Conservation (phyloP, 2,888 invertebrate genomes). For the Halocaridina rubra region DNA sequence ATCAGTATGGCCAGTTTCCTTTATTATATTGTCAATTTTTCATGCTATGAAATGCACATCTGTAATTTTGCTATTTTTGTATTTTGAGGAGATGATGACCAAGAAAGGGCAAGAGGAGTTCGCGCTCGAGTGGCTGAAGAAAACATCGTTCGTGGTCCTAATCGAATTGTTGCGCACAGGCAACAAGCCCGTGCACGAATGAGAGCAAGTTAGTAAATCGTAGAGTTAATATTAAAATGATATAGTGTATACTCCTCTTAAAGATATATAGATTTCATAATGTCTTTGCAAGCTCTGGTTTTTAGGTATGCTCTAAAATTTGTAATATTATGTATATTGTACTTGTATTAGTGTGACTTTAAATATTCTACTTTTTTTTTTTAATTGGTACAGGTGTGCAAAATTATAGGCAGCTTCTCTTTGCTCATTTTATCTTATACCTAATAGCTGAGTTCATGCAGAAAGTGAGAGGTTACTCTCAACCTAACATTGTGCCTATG, state of each 20-base stretch:
- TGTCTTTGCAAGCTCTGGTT: not conserved
- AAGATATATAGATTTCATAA: not conserved
- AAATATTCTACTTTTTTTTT: no score
- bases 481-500: not conserved
- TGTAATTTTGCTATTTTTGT: not conserved
- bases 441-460: not conserved
- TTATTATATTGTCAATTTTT: not conserved
- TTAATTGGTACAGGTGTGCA: no score
- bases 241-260: not conserved
- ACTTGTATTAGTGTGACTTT: no score
- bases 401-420: no score
- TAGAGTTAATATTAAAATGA: not conserved
- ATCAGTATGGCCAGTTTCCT: not conserved
- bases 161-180: constrained; percentile 39
- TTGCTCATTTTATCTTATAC: not conserved
- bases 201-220: constrained; percentile 18
- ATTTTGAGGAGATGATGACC: not conserved
- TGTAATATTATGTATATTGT: no score
- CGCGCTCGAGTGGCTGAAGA: not conserved
- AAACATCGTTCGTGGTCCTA: not conserved
- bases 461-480: not conserved
- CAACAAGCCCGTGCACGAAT: constrained; percentile 50
- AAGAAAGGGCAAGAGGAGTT: not conserved
- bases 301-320: not conserved
- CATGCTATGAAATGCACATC: not conserved